Evolutionary conservation across 2,888 invertebrate species (phyloP), one percentile per base, ranked within the genome.

Genomic region (Eustalomyia histrio): DNA sequence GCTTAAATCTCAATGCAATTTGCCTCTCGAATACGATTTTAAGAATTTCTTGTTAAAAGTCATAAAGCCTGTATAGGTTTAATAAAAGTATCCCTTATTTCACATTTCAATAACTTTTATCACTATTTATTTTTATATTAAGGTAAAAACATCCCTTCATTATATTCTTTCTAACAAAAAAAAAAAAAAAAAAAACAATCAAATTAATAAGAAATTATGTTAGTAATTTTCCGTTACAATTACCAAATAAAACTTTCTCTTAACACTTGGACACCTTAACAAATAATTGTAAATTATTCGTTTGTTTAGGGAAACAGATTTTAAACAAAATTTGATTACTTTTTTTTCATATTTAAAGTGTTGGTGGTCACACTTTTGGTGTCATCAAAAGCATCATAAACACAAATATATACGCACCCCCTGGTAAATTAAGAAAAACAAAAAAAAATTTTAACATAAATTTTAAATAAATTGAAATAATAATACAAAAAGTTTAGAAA

Each of bases 201-300:
- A 76, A 80, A 81, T 81, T 81, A 81, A 81, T 81, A 81, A 69
- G 72, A 81, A 78, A 81, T 81, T 81, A 81, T 81, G 80, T 74
- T 58, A 35, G 74, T 53, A 81, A 81, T 78, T 76, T 81, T 55
- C 64, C 39, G 50, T 47, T 81, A 76, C 76, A 81, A 78, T 81
- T 81, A 81, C 64, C 73, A 43, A 17, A 18, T 17, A 63, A 76
- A 73, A 75, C 35, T 80, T 80, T 43, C 12, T 57, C 60, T 71
- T 69, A 21, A 39, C 57, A 14, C 16, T 64, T 47, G 57, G 57
- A 80, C 61, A 69, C 73, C 64, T 69, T 68, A 7, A 3, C 58
- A 80, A 63, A 47, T 76, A 57, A 78, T 76, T 81, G 74, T 81
- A 81, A 76, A 73, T 78, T 69, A 76, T 76, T 76, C 35, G 47